Evolutionary conservation across 1,140 invertebrate species (phyloP), one percentile per base, ranked within the genome.

Genomic region (Trachymyrmex septentrionalis): DNA sequence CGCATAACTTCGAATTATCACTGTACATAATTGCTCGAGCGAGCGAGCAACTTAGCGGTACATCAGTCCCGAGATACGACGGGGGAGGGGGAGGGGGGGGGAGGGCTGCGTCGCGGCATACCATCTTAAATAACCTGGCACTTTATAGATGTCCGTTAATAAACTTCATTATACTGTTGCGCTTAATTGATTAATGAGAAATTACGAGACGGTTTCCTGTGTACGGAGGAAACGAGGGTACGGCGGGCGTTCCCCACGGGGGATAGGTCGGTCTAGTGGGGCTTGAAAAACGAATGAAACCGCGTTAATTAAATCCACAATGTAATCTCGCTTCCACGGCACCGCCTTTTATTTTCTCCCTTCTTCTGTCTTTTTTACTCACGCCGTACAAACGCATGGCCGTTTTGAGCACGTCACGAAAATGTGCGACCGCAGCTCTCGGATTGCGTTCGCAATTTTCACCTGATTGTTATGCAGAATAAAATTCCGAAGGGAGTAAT

Each of bases 151-250:
- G 80, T 24, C 19, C 19, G 24, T 78, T 87, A 87, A 87, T 87
- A 87, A 87, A 71, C 44, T 77, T 75, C 81, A 85, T 87, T 85
- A 67, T 76, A 48, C 72, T 12, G 53, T 48, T 24, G 44, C 66
- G 55, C 67, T 76, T 85, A 77, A 85, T 87, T 77, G 67, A 84
- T 78, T 84, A 89, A 87, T 48, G 78, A 53, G 85, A 69, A 77
- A 84, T 86, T 84, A 87, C 44, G 61, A 78, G 80, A 73, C 16
- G 63, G 21, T n/a, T n/a, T 44, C 16, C 48, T 53, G 73, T 59
- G 5, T n/a, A 14, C 3, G n/a, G n/a, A 53, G 16, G 30, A 48
- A 71, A 67, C 16, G 64, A 59, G 19, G n/a, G 30, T 59, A 67
- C 19, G 71, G 34, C 78, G 59, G 53, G 63, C 75, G 73, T 87